These are phyloP conservation scores for Orthosia cruda DNA, from an alignment of 2,888 invertebrate species.

Conservation along the genomic window DNA sequence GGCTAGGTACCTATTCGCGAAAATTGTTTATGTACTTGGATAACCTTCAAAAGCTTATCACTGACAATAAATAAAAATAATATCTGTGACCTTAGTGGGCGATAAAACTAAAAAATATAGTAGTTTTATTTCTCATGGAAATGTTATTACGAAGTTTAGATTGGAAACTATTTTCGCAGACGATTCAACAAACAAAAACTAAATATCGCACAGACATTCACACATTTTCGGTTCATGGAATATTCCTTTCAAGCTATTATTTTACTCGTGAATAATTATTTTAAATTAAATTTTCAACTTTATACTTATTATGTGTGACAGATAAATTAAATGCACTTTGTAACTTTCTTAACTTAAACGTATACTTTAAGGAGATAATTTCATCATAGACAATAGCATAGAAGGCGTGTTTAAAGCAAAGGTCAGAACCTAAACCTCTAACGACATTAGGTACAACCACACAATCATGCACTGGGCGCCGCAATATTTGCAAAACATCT, in stretches of 20 bases:
- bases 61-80: constrained; percentile 9
- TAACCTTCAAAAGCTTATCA: constrained; percentile 21
- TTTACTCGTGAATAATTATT: not conserved
- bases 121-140: constrained; percentile 28
- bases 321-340: not conserved
- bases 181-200: constrained; percentile 41
- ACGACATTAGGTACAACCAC: constrained; percentile 70
- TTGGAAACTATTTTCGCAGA: constrained; percentile 31
- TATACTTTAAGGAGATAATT: constrained; percentile 14
- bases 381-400: constrained; percentile 35
- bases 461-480: constrained; percentile 68
- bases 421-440: constrained; percentile 69
- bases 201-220: constrained; percentile 20
- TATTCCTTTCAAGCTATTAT: not conserved
- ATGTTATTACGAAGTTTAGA: constrained; percentile 22
- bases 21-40: not conserved
- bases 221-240: constrained; percentile 5
- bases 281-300: not conserved
- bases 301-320: not conserved
- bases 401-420: constrained; percentile 59
- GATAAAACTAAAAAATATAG: constrained; percentile 18
- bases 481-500: constrained; percentile 76
- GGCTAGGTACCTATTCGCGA: not conserved
- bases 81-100: constrained; percentile 13
- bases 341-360: constrained; percentile 14